Base-by-base conservation (phyloP, 2,888 invertebrate species). In the Nematopogon swammerdamellus region DNA sequence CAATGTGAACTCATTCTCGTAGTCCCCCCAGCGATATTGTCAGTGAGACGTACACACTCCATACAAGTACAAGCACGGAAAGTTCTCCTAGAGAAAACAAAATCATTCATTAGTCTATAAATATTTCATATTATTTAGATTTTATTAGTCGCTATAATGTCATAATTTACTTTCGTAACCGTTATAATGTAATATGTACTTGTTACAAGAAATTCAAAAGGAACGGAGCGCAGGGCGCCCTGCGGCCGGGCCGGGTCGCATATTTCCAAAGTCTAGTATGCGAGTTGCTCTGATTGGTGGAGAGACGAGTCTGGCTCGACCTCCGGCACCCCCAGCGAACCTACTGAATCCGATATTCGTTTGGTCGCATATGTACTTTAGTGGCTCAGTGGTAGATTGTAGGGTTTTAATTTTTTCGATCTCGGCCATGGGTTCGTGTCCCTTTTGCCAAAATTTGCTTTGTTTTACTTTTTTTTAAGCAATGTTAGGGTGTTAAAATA, bases 71-170 rank as follows among this genome's bases (percentile, higher is more conserved):
- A 71, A 75, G 77, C 76, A 72, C 74, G 67, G 70, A 71, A 70
- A 61, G 64, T 72, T 73, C 72, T 70, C 62, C 76, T 75, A 77
- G 73, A 72, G 62, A 77, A 77, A 76, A 70, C 68, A 73, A 74
- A 44, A 42, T 18, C 44, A 68, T 58, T 70, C 69, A 68, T 72
- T 75, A 71, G 72, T 76, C 77, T 79, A 79, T 79, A 79, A 77
- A 79, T 77, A 77, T 77, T 77, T 77, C 72, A 79, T 79, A 79
- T 77, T 77, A 76, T 77, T 79, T 79, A 77, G 72, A 77, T 76
- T 70, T 74, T 73, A 79, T 73, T 76, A 76, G 68, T 72, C 66
- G 69, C 79, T 79, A 79, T 77, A 76, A 77, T 79, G 79, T 79
- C 74, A 79, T 77, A 79, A 68, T 76, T 77, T 77, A 77, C 75